Evolutionary conservation across 2,113 vertebrate species (phyloP).

Genomic region (Aythya baeri): DNA sequence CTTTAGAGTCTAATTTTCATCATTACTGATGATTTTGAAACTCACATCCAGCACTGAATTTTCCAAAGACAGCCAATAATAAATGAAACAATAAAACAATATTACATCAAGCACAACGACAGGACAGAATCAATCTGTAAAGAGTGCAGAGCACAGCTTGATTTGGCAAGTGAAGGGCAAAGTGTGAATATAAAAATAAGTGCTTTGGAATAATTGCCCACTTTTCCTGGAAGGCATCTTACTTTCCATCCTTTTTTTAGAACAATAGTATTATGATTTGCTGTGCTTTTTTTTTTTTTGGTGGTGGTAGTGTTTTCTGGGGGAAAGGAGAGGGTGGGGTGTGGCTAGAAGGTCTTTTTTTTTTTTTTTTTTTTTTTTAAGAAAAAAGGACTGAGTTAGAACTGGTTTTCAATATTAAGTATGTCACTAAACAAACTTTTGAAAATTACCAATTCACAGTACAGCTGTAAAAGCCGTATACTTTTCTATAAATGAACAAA

Average conservation of each 20-base stretch:
- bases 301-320: no score
- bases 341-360: no score
- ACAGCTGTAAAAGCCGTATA: not conserved
- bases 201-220: not conserved
- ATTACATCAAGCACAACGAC: not conserved
- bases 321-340: no score
- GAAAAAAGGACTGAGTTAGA: not conserved
- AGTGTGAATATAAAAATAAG: not conserved
- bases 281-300: not conserved
- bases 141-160: not conserved
- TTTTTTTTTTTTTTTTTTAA: not conserved
- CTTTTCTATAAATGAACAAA: not conserved
- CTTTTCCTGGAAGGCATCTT: not conserved
- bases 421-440: not conserved
- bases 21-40: not conserved
- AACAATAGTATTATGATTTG: not conserved
- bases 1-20: not conserved
- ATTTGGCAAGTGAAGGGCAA: not conserved
- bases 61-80: not conserved
- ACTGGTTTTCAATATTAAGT: not conserved
- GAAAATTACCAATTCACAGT: not conserved
- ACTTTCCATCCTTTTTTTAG: not conserved
- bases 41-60: not conserved
- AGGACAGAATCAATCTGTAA: not conserved
- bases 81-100: not conserved